Percentiles rank a stretch among this genome's conserved stretches.
phyloP scores from a whole-genome alignment of 1,140 invertebrate species.

The Eulimnadia texana region DNA sequence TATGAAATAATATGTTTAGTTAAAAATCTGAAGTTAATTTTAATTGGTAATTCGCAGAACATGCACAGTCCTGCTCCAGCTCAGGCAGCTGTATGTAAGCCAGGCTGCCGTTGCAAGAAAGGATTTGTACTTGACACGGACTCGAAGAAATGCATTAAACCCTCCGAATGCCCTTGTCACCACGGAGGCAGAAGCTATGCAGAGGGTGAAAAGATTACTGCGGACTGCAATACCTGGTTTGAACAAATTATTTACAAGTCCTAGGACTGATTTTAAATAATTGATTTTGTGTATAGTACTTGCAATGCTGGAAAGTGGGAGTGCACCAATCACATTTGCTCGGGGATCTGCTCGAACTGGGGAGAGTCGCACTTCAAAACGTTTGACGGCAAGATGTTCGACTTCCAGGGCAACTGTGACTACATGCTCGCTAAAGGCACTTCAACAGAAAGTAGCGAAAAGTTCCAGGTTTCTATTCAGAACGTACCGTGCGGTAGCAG shows the following conservation, averaged over 20 bases:
- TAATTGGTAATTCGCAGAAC: constrained; percentile 43
- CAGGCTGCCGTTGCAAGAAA: constrained; percentile 60
- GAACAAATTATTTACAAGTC: constrained; percentile 16
- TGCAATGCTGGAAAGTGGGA: constrained; percentile 29
- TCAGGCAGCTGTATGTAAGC: constrained; percentile 42
- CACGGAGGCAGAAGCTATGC: constrained; percentile 67
- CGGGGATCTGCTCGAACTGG: constrained; percentile 60
- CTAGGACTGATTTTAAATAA: too few species aligned
- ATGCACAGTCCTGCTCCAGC: constrained; percentile 44
- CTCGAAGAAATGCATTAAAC: constrained; percentile 48
- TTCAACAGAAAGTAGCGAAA: constrained; percentile 36
- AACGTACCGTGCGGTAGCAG: constrained; percentile 70
- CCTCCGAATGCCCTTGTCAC: constrained; percentile 65
- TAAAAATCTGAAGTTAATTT: background rate
- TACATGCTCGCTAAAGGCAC: constrained; percentile 64
- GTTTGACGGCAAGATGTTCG: constrained; percentile 65
- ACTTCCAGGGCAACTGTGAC: constrained; percentile 76
- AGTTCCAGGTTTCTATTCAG: constrained; percentile 53
- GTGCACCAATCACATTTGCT: constrained; percentile 29
- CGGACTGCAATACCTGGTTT: constrained; percentile 72
- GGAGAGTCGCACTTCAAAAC: constrained; percentile 76
- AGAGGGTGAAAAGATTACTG: constrained; percentile 55
- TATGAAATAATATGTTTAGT: background rate
- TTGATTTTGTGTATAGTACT: constrained; percentile 33
- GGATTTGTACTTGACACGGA: constrained; percentile 55